A percentile compares a stretch with the other conserved stretches of the same genome.
Conservation (phyloP, 2,113 vertebrate genomes). For the Caracal caracal region DNA sequence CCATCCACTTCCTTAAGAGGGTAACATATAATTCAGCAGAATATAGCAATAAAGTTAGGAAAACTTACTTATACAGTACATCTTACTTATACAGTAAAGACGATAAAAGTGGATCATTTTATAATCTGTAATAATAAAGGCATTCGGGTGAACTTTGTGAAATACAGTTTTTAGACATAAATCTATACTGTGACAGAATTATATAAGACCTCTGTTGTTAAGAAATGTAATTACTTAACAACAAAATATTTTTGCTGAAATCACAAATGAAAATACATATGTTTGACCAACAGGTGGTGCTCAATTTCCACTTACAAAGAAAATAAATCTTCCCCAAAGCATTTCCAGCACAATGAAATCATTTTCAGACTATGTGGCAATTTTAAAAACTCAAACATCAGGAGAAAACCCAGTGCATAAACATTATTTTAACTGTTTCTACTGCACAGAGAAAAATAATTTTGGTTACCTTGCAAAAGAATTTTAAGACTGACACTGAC, state of each 20-base stretch:
- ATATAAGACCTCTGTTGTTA: neutral
- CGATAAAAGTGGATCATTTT: neutral
- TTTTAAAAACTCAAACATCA: conserved; percentile 24
- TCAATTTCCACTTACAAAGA: conserved; percentile 62
- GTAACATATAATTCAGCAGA: neutral
- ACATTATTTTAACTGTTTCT: neutral
- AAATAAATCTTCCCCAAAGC: neutral
- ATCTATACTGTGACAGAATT: neutral
- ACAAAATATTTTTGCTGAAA: neutral
- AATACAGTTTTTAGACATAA: neutral
- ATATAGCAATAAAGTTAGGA: neutral
- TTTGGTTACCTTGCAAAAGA: conserved; percentile 8
- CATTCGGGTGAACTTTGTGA: neutral
- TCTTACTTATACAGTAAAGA: neutral
- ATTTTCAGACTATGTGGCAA: neutral
- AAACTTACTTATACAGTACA: neutral
- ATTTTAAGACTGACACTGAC: neutral
- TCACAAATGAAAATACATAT: conserved; percentile 58
- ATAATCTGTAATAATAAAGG: conserved; percentile 36
- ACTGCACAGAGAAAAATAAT: neutral
- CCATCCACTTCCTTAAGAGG: neutral
- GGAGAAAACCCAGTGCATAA: conserved; percentile 39
- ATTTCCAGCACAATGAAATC: conserved; percentile 14
- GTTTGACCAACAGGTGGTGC: conserved; percentile 76
- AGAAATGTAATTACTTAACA: neutral